Evolutionary conservation across 2,797 vertebrate species (phyloP).

Genomic region (Catharus ustulatus): DNA sequence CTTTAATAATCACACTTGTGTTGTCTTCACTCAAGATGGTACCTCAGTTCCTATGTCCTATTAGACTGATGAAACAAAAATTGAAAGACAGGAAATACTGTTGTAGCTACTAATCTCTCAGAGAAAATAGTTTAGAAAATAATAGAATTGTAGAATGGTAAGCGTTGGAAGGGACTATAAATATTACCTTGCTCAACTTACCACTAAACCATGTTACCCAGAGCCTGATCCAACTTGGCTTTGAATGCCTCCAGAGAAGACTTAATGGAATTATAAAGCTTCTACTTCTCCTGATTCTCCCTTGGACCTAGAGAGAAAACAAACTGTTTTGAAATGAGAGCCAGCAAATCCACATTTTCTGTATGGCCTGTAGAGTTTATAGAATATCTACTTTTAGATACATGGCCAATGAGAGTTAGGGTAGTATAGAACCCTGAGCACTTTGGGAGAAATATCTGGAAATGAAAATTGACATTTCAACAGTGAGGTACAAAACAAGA

Average conservation of each 20-base stretch:
- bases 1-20: background rate
- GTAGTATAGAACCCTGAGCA: background rate
- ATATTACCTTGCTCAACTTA: background rate
- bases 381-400: background rate
- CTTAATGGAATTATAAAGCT: background rate
- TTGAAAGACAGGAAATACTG: background rate
- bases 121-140: background rate
- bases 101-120: background rate
- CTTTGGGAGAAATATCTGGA: background rate
- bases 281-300: background rate
- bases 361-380: background rate
- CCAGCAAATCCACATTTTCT: background rate
- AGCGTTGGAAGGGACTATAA: background rate
- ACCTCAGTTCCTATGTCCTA: background rate
- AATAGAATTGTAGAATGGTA: background rate
- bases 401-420: background rate
- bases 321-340: background rate
- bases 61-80: background rate
- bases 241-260: background rate
- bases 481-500: background rate
- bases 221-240: background rate
- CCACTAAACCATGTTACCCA: background rate
- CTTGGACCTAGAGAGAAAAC: background rate
- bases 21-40: background rate
- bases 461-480: constrained; percentile 14